Conservation (phyloP, 23 tunicate genomes). For the Halocynthia roretzi region DNA sequence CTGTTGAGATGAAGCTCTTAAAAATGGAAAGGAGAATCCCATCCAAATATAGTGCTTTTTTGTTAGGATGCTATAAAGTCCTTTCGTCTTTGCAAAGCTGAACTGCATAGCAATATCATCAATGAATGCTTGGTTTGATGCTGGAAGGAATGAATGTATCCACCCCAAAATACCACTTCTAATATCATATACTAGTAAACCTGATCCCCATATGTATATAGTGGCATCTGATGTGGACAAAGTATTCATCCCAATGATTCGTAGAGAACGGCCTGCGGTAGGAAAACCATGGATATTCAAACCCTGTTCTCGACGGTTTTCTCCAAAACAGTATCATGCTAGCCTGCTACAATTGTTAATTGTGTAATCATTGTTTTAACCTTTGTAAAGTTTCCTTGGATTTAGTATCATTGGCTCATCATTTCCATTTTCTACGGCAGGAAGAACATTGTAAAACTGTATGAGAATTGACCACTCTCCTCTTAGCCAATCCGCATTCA, state of each 20-base stretch:
- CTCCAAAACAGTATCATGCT: no score
- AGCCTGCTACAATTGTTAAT: no score
- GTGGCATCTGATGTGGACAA: constrained; percentile 23
- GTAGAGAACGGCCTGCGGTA: constrained; percentile 15
- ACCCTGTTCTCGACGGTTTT: neutral
- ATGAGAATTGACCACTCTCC: no score
- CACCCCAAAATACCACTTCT: constrained; percentile 5
- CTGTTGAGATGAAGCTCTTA: neutral
- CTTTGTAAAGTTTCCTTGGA: no score
- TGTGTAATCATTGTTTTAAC: no score
- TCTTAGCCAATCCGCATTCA: no score
- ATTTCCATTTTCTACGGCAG: no score
- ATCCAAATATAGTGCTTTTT: constrained; percentile 18
- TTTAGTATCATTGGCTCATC: no score
- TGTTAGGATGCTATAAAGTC: constrained; percentile 24
- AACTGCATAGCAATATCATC: constrained; percentile 24
- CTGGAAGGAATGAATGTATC: neutral
- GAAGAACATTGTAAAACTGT: no score
- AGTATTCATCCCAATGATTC: constrained; percentile 18
- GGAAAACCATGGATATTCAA: neutral
- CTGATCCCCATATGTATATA: constrained; percentile 39
- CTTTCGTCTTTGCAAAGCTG: constrained; percentile 1
- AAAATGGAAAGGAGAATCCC: constrained; percentile 12
- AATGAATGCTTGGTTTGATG: neutral
- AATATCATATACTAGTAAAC: constrained; percentile 32